Base-by-base conservation (phyloP, 2,888 invertebrate genomes). In the Pterostichus madidus region DNA sequence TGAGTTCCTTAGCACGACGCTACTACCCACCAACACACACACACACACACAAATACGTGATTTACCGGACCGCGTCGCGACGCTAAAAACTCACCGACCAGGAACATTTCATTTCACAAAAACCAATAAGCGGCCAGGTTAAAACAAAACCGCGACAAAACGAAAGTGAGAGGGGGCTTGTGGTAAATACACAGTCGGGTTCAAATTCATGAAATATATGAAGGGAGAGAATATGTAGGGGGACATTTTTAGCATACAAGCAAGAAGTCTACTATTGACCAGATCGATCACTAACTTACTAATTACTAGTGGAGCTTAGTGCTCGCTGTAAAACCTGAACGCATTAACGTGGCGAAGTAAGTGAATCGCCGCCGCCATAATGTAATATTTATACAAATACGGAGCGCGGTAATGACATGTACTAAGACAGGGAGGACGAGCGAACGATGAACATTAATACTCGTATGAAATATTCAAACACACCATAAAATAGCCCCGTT, bases 1-100 rank as follows among this genome's bases (percentile, higher is more conserved):
- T 90, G 89, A 89, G 89, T 89, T 90, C 87, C 87, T 88, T 87
- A 87, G 86, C 85, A 85, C 86, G 83, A 49, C 76, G 64, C 13
- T 11, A 53, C n/a, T 32, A n/a, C 1, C 61, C 32, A 32, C 73
- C 11, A 10, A 15, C 32, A 13, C 24, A 15, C 59, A 35, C 35
- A 35, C 6, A 35, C 35, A 6, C 35, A 6, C 6, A 5, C 39
- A 39, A 39, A 5, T 39, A 5, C 5, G 39, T 39, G 39, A 39
- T 39, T 39, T 39, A 39, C 8, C 39, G 35, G 35, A 35, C 35
- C 35, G 35, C 35, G 35, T 6, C 35, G n/a, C n/a, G n/a, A n/a
- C n/a, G 39, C 39, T 39, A 39, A 39, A 39, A 39, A 5, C 5
- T 5, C 5, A 39, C 39, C 39, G 10, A n/a, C n/a, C 7, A 31